These are phyloP conservation scores for Heteromormyrus szaboi DNA, from an alignment of 2,797 vertebrate species.

Conservation along the genomic window DNA sequence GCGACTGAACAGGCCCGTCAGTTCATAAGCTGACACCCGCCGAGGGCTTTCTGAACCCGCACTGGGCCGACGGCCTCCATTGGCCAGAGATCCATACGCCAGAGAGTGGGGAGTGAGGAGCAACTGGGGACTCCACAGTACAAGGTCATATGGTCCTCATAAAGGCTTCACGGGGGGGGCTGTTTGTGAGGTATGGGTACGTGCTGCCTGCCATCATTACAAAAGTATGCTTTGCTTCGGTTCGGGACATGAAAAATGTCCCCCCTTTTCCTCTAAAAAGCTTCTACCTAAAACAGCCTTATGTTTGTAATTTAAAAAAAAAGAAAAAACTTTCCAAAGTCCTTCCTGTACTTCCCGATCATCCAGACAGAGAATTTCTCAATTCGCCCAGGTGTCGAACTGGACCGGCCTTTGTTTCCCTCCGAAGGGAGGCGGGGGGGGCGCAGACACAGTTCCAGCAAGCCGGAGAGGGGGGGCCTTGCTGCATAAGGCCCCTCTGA, in stretches of 20 bases:
- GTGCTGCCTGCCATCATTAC: background rate
- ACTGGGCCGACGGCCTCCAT: background rate
- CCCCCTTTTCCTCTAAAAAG: background rate
- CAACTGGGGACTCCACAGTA: background rate
- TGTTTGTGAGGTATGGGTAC: background rate
- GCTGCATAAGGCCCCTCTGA: background rate
- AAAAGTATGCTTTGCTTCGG: background rate
- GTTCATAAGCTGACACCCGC: background rate
- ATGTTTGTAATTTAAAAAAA: slow-evolving; percentile 15
- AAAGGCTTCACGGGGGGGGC: background rate
- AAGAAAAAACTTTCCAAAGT: background rate
- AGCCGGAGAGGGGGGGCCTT: background rate
- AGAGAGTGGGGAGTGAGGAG: background rate
- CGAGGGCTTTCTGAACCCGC: background rate
- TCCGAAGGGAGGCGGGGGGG: background rate
- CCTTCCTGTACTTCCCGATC: background rate
- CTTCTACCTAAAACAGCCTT: slow-evolving; percentile 1
- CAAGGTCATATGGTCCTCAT: slow-evolving; percentile 5
- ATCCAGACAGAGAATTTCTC: background rate
- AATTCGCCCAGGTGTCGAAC: background rate
- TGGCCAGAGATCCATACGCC: background rate
- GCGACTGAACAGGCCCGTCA: background rate
- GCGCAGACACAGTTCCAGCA: background rate
- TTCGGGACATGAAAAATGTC: slow-evolving; percentile 6
- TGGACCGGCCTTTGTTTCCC: background rate